Evolutionary conservation across 2,888 invertebrate species (phyloP).

Genomic region (Ashinkailepas kermadecensis): DNA sequence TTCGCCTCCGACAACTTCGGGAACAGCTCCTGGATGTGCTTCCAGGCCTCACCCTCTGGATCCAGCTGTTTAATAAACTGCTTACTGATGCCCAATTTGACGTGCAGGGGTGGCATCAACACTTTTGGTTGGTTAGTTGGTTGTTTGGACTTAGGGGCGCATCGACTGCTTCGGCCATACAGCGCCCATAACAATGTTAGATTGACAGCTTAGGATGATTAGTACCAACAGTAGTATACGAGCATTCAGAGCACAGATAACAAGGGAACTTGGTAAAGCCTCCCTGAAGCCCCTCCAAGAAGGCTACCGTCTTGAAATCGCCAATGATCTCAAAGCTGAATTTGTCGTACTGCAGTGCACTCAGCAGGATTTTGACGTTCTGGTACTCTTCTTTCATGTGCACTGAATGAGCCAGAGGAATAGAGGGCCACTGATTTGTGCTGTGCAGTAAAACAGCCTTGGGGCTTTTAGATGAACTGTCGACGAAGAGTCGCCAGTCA

Average conservation of each 20-base stretch:
- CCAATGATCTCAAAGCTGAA: constrained; percentile 35
- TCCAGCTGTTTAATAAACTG: constrained; percentile 31
- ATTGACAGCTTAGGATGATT: too few species aligned
- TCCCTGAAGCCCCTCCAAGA: constrained; percentile 33
- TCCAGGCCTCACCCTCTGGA: constrained; percentile 26
- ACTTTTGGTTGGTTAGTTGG: constrained; percentile 4
- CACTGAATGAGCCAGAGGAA: constrained; percentile 37
- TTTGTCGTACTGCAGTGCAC: constrained; percentile 36
- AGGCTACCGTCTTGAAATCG: constrained; percentile 38
- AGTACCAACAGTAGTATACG: too few species aligned
- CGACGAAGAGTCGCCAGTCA: not conserved
- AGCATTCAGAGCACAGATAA: constrained; percentile 16
- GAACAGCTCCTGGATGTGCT: constrained; percentile 30
- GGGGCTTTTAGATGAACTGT: constrained; percentile 30
- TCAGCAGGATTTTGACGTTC: constrained; percentile 36
- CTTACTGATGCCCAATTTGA: constrained; percentile 34
- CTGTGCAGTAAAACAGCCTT: too few species aligned
- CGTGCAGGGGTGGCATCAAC: constrained; percentile 31
- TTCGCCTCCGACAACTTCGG: constrained; percentile 32
- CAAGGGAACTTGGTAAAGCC: constrained; percentile 32
- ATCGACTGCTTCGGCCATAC: constrained; percentile 16
- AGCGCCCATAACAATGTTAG: constrained; percentile 31
- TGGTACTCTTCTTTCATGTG: constrained; percentile 38
- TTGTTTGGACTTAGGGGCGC: too few species aligned
- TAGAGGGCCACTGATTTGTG: too few species aligned